Evolutionary conservation across 2,888 invertebrate genomes (phyloP).

Genomic region (Apamea anceps): DNA sequence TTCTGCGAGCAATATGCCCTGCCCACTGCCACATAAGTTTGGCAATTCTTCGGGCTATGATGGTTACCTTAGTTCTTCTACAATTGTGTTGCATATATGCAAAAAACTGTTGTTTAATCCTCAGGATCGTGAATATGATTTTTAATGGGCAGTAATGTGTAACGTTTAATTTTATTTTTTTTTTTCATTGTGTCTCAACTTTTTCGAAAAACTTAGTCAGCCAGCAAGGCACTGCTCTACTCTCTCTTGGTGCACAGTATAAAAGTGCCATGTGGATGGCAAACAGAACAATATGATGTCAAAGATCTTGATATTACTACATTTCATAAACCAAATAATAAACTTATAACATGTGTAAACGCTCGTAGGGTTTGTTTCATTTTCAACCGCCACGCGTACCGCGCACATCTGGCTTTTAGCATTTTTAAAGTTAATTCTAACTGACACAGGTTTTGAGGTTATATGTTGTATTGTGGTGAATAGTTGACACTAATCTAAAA

Average conservation of each 20-base stretch:
- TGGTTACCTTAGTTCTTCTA: too few species aligned
- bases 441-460: too few species aligned
- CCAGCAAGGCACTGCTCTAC: neutral
- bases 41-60: neutral
- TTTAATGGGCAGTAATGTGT: neutral
- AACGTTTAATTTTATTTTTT: neutral
- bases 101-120: neutral
- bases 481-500: too few species aligned
- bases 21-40: neutral
- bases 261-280: neutral
- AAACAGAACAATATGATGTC: neutral
- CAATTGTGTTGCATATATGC: too few species aligned
- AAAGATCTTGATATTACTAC: neutral
- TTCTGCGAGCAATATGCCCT: neutral
- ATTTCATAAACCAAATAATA: too few species aligned
- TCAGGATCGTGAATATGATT: neutral
- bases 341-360: too few species aligned
- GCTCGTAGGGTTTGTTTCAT: too few species aligned
- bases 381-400: too few species aligned
- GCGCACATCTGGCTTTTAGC: too few species aligned
- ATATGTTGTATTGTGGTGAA: too few species aligned
- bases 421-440: too few species aligned
- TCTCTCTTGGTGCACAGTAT: neutral
- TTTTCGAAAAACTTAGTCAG: neutral
- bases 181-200: neutral